A percentile compares a stretch with the other conserved stretches of the same genome.
Evolutionary conservation across 1,140 invertebrate genomes (phyloP).

Genomic region (Sycobia sp.): DNA sequence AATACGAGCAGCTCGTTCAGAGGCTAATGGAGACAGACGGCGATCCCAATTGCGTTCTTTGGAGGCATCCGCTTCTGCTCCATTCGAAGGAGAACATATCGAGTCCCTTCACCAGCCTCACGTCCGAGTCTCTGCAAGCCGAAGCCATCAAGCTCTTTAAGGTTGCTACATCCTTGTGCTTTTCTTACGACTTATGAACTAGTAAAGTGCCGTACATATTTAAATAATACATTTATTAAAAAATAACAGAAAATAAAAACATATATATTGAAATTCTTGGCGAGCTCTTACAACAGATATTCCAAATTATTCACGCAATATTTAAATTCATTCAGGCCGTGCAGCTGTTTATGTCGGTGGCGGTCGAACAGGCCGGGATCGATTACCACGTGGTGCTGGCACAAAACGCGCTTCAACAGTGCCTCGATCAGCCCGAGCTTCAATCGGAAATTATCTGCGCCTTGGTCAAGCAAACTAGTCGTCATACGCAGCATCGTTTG

Average conservation of each 20-base stretch:
- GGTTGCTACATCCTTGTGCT: conserved; percentile 52
- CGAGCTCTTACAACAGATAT: too few species aligned
- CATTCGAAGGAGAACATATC: conserved; percentile 88
- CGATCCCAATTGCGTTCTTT: conserved; percentile 90
- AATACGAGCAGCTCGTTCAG: conserved; percentile 92
- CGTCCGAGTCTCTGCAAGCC: conserved; percentile 81
- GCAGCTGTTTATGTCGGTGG: conserved; percentile 92
- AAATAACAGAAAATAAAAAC: too few species aligned
- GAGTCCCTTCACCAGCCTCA: conserved; percentile 83
- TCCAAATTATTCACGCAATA: too few species aligned
- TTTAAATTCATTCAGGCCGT: conserved; percentile 72
- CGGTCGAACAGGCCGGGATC: conserved; percentile 91
- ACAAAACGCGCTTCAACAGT: conserved; percentile 91
- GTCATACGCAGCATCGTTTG: conserved; percentile 79
- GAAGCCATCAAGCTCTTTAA: conserved; percentile 95
- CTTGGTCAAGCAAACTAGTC: conserved; percentile 89
- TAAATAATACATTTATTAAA: too few species aligned
- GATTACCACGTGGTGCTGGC: conserved; percentile 95
- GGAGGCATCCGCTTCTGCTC: conserved; percentile 90
- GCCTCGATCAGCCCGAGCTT: conserved; percentile 84
- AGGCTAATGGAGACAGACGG: conserved; percentile 95
- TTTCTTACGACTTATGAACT: too few species aligned
- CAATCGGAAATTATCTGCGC: conserved; percentile 91
- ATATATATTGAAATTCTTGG: too few species aligned
- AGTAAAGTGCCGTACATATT: too few species aligned